Evolutionary conservation across 2,797 vertebrate species (phyloP).

Genomic region (Iguana delicatissima): DNA sequence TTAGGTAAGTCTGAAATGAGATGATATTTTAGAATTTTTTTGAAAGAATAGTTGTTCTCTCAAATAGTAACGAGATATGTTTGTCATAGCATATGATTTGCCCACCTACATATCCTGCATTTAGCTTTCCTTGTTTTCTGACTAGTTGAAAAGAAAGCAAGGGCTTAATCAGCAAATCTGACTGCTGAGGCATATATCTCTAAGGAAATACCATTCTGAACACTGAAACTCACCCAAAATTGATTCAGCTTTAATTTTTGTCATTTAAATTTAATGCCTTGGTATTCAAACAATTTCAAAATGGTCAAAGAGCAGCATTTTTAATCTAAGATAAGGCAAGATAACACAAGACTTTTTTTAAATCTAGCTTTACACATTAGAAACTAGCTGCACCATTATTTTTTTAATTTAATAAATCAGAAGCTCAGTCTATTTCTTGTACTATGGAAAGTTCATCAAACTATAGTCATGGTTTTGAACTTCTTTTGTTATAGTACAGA

Average conservation of each 20-base stretch:
- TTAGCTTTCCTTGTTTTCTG: not conserved
- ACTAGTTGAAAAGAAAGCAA: not conserved
- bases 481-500: conserved; percentile 24
- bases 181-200: no score
- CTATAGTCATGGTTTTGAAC: conserved; percentile 25
- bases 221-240: not conserved
- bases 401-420: not conserved
- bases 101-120: no score
- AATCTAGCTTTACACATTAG: conserved; percentile 4
- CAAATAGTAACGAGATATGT: no score
- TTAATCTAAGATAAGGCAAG: conserved; percentile 7
- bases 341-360: conserved; percentile 10
- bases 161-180: no score
- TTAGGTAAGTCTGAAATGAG: not conserved
- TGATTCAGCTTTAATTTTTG: not conserved
- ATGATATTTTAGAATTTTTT: no score
- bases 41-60: no score
- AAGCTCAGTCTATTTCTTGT: not conserved
- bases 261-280: not conserved
- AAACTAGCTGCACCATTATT: not conserved
- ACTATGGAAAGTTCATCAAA: conserved; percentile 33
- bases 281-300: not conserved
- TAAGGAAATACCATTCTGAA: not conserved
- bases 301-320: not conserved
- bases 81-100: no score